A percentile compares a stretch with the other conserved stretches of the same genome.
phyloP scores from a whole-genome alignment of 2,797 vertebrate genomes.

The Cyclura pinguis region DNA sequence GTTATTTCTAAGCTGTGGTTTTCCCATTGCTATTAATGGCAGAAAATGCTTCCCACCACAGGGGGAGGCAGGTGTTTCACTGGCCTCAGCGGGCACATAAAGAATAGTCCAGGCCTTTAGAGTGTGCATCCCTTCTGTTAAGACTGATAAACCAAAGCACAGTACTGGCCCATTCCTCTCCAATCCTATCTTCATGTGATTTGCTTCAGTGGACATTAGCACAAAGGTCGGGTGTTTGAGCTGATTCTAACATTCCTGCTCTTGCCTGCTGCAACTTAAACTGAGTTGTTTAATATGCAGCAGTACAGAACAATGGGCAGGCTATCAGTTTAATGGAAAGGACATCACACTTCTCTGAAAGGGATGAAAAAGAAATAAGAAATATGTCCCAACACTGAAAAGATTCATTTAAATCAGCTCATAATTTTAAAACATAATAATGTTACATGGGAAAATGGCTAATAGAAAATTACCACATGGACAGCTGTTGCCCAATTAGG shows the following conservation, averaged over 20 bases:
- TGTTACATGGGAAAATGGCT: neutral
- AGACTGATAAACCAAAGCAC: neutral
- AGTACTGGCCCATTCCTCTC: neutral
- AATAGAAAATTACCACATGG: slow-evolving; percentile 55
- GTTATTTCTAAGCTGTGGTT: neutral
- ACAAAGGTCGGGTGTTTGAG: neutral
- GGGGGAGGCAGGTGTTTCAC: neutral
- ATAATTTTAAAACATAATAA: neutral
- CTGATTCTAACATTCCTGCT: neutral
- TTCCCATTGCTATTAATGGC: neutral
- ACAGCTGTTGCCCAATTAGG: slow-evolving; percentile 29
- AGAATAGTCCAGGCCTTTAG: neutral
- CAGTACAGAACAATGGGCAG: neutral
- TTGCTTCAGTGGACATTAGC: neutral
- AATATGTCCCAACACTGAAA: neutral
- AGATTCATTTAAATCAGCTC: neutral
- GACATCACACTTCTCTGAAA: neutral
- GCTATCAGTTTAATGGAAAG: neutral
- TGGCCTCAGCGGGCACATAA: neutral
- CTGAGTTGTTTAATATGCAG: neutral
- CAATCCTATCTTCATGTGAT: neutral
- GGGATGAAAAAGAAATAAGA: neutral
- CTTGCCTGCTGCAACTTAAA: neutral
- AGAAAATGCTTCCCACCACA: neutral
- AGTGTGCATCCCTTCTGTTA: neutral